Evolutionary conservation across 1,140 invertebrate genomes (phyloP), one percentile per base, ranked within the genome.

Genomic region (Pseudomyrmex sp.): DNA sequence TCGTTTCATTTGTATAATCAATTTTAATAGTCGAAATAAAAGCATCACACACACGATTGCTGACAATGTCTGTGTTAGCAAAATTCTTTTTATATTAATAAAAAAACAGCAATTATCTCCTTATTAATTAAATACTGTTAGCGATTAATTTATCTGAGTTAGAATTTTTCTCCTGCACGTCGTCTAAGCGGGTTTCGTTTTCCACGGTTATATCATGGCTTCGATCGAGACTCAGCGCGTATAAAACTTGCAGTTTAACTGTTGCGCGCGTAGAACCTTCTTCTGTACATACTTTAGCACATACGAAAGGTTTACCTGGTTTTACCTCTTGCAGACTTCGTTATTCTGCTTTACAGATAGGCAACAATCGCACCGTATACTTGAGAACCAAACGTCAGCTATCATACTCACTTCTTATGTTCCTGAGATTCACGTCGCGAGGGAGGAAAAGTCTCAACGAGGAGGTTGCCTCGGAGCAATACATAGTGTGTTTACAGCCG

Each of bases 321-420:
- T 56, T 72, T 70, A 59, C 54, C 44, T 59, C n/a, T 72, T 35
- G 65, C 74, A 35, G 26, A 18, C 44, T 59, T 70, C n/a, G 76
- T 54, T 59, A 70, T 80, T 59, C 23, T 15, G 76, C n/a, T 80
- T 72, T 72, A 59, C 20, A 75, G 52, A 82, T 82, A 77, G 58
- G 59, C 26, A 35, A 63, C 35, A 76, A 58, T 83, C 72, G 72
- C 48, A 65, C n/a, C 80, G 61, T 65, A 83, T 77, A 75, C 52
- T 83, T 15, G 59, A 73, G 12, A 66, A 76, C 50, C 61, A 50
- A 83, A 83, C 74, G 73, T 83, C 82, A 83, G 74, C 73, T 44
- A 65, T 83, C 73, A 70, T 79, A 46, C 74, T 76, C 9, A 83
- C 82, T 83, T 83, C 73, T 83, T 83, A 83, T 79, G 82, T 83